Evolutionary conservation across 1,140 invertebrate genomes (phyloP).

Genomic region (Nymphalis io): DNA sequence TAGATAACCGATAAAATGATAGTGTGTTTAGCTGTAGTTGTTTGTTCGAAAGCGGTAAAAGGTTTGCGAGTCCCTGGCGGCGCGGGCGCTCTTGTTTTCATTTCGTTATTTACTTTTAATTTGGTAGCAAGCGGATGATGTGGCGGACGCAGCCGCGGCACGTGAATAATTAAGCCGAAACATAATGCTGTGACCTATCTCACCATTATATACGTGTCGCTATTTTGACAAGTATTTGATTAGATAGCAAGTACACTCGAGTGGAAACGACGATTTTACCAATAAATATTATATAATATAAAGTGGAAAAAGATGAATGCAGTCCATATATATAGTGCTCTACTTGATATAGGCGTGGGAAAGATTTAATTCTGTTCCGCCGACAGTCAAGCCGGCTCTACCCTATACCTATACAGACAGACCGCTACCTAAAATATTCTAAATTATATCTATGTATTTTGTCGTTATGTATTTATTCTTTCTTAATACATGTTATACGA

Average conservation of each 20-base stretch:
- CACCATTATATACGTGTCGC: constrained; percentile 15
- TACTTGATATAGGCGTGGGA: constrained; percentile 51
- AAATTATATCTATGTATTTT: constrained; percentile 42
- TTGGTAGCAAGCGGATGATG: constrained; percentile 80
- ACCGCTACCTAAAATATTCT: constrained; percentile 56
- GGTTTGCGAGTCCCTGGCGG: constrained; percentile 77
- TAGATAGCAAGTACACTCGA: neutral
- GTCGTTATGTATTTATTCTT: neutral
- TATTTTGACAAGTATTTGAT: neutral
- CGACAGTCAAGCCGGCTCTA: constrained; percentile 51
- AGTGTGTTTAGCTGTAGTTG: constrained; percentile 76
- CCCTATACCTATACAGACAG: constrained; percentile 45
- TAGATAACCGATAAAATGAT: constrained; percentile 75
- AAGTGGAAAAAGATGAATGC: constrained; percentile 15
- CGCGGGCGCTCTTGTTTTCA: constrained; percentile 74
- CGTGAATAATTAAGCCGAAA: constrained; percentile 76
- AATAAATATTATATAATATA: neutral
- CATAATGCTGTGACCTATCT: constrained; percentile 49
- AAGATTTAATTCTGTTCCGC: constrained; percentile 65
- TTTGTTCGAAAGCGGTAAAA: constrained; percentile 78
- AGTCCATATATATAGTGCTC: constrained; percentile 60
- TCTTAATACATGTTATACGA: neutral
- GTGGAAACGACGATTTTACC: constrained; percentile 4
- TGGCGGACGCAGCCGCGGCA: constrained; percentile 61
- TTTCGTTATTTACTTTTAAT: constrained; percentile 81